Conservation (phyloP, 2,888 invertebrate genomes). For the Drosophila aldrichi region DNA sequence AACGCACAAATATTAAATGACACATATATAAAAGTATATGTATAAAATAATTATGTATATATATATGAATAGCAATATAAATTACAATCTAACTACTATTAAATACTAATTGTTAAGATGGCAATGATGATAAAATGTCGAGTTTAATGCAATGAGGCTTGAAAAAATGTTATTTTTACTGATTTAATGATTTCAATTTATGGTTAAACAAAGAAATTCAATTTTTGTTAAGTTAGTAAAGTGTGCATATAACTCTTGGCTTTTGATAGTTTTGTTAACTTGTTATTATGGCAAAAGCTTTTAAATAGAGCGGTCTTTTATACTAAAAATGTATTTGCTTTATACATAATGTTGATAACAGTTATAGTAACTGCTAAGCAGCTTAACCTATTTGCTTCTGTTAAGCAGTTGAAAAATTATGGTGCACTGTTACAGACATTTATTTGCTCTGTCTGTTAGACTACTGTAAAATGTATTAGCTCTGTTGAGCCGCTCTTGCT, state of each 20-base stretch:
- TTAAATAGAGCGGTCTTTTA: background rate
- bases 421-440: background rate
- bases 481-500: background rate
- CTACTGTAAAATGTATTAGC: background rate
- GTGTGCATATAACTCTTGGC: conserved; percentile 13
- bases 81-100: conserved; percentile 42
- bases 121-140: conserved; percentile 47
- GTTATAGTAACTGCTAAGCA: background rate
- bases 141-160: conserved; percentile 61
- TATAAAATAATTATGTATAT: conserved; percentile 2
- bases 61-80: conserved; percentile 21
- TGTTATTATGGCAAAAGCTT: conserved; percentile 8
- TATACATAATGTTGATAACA: background rate
- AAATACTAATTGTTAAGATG: conserved; percentile 52
- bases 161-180: conserved; percentile 16
- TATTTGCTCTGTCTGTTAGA: background rate
- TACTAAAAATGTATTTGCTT: conserved; percentile 1
- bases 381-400: background rate
- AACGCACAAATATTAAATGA: conserved; percentile 49
- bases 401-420: background rate
- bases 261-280: conserved; percentile 14
- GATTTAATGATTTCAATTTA: conserved; percentile 10
- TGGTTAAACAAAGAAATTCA: conserved; percentile 12
- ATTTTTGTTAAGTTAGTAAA: conserved; percentile 37
- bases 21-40: conserved; percentile 12